Evolutionary conservation across 35 echinoderm and acorn worm genomes (phyloP).

Genomic region (Apostichopus japonicus): DNA sequence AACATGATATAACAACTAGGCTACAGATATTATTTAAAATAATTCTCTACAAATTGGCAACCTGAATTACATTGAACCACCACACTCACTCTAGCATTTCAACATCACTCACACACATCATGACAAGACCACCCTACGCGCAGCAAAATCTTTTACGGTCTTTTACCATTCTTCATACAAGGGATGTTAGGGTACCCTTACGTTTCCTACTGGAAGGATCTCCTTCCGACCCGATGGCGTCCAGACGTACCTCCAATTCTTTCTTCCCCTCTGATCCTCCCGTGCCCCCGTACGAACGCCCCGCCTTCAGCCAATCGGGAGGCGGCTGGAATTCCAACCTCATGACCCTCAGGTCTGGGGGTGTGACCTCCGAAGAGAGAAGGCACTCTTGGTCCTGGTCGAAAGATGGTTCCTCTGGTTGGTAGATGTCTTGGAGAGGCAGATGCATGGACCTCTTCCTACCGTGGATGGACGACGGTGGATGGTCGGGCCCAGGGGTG

Average conservation of each 20-base stretch:
- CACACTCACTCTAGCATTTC: too few relatives aligned
- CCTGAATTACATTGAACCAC: too few relatives aligned
- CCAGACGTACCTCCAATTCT: slow-evolving; percentile 37
- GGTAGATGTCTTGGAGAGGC: slow-evolving; percentile 44
- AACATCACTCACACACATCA: too few relatives aligned
- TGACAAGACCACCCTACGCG: too few relatives aligned
- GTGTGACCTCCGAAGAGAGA: slow-evolving; percentile 30
- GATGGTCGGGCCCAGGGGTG: background rate
- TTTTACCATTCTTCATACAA: background rate
- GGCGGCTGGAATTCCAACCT: slow-evolving; percentile 45
- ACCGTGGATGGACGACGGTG: background rate
- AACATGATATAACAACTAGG: too few relatives aligned
- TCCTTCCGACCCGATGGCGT: slow-evolving; percentile 15
- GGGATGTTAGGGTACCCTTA: background rate
- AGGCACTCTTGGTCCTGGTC: slow-evolving; percentile 56
- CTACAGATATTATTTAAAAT: too few relatives aligned
- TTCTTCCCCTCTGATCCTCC: background rate
- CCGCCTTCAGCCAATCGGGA: slow-evolving; percentile 46
- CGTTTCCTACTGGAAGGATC: background rate
- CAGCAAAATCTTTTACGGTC: too few relatives aligned
- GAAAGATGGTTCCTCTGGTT: slow-evolving; percentile 32
- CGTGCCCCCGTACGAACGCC: background rate
- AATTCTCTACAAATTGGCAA: too few relatives aligned
- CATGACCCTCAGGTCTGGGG: slow-evolving; percentile 26
- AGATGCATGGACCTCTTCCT: slow-evolving; percentile 23